Evolutionary conservation across 2,888 invertebrate genomes (phyloP).

Genomic region (Cryptus viduatorius): DNA sequence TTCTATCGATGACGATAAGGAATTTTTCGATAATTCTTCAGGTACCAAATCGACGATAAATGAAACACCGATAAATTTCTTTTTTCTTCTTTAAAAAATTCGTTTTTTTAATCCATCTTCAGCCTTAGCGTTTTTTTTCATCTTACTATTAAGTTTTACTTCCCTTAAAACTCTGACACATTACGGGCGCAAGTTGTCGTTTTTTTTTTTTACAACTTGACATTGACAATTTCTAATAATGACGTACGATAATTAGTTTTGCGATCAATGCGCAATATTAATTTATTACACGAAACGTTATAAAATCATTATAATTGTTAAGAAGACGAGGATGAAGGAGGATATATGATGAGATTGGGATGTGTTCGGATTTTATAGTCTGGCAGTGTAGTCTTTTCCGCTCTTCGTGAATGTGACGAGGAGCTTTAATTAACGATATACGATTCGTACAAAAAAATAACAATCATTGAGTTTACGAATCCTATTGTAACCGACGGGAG

Average conservation of each 20-base stretch:
- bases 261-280: conserved; percentile 24
- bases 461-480: neutral
- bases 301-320: conserved; percentile 16
- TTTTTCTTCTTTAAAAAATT: conserved; percentile 62
- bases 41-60: conserved; percentile 40
- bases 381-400: conserved; percentile 58
- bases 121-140: conserved; percentile 53
- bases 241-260: conserved; percentile 40
- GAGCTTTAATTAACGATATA: conserved; percentile 16
- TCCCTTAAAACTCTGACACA: conserved; percentile 51
- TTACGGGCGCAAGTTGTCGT: conserved; percentile 40
- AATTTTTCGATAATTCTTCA: neutral
- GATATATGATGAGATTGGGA: conserved; percentile 28
- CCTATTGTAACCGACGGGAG: neutral
- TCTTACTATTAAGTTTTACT: conserved; percentile 56
- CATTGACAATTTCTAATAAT: conserved; percentile 49
- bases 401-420: conserved; percentile 20
- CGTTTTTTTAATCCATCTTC: conserved; percentile 65
- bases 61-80: conserved; percentile 35
- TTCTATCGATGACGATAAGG: neutral
- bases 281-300: conserved; percentile 47
- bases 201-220: conserved; percentile 31
- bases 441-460: neutral
- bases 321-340: conserved; percentile 40
- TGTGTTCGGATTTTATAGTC: conserved; percentile 19